Conservation (phyloP, 1,140 invertebrate species). For the Hermetia illucens region DNA sequence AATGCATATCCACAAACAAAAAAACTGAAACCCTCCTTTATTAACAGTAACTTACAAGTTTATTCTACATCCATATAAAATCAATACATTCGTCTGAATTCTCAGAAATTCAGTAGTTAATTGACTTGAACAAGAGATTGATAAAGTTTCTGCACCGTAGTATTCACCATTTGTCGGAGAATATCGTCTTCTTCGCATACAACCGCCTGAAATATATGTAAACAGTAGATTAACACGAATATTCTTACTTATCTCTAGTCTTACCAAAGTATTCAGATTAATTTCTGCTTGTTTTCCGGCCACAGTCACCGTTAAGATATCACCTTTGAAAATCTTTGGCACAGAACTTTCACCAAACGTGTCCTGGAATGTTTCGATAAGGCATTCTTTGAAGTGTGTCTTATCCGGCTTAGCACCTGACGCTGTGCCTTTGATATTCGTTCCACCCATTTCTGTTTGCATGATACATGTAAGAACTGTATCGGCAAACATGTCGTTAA, state of each 20-base stretch:
- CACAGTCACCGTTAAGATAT: conserved; percentile 73
- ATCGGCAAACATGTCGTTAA: conserved; percentile 97
- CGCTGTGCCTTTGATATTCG: conserved; percentile 41
- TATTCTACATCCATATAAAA: too few species aligned
- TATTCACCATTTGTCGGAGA: conserved; percentile 71
- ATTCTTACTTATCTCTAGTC: conserved; percentile 6
- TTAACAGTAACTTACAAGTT: too few species aligned
- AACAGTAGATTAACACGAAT: neutral
- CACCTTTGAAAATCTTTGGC: conserved; percentile 87
- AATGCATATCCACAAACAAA: too few species aligned
- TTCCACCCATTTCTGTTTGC: conserved; percentile 55
- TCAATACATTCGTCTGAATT: too few species aligned
- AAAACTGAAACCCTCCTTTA: too few species aligned
- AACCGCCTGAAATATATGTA: conserved; percentile 46
- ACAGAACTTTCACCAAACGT: conserved; percentile 92
- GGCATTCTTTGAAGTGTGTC: conserved; percentile 85
- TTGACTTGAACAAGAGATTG: conserved; percentile 50
- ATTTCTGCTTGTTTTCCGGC: conserved; percentile 76
- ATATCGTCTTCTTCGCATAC: conserved; percentile 64
- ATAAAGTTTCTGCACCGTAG: conserved; percentile 72
- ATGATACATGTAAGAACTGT: conserved; percentile 74
- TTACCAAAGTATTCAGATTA: conserved; percentile 64
- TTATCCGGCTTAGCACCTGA: conserved; percentile 54
- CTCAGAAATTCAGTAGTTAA: neutral
- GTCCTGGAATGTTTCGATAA: conserved; percentile 83